phyloP scores from a whole-genome alignment of 2,113 vertebrate genomes.

The Vimba vimba region DNA sequence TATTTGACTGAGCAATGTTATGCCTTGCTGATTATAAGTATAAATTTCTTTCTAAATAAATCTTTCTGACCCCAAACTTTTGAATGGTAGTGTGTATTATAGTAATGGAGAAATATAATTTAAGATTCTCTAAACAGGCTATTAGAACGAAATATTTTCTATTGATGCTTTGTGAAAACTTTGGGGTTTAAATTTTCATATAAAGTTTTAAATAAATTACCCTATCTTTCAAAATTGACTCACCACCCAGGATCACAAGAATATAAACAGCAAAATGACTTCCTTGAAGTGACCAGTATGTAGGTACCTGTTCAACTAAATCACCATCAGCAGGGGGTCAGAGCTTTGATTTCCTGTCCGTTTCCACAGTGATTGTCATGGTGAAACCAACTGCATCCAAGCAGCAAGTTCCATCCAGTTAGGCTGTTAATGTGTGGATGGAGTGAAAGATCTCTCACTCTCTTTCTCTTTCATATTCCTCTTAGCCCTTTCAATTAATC shows the following conservation, averaged over 20 bases:
- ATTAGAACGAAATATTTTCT: too few species aligned
- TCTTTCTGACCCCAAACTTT: background rate
- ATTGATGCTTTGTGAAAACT: background rate
- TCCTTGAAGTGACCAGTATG: background rate
- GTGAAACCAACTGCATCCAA: constrained; percentile 61
- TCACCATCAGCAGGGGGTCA: constrained; percentile 23
- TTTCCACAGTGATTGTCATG: constrained; percentile 47
- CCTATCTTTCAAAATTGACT: background rate
- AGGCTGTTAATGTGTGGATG: constrained; percentile 25
- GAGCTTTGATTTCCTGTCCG: constrained; percentile 40
- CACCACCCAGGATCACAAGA: background rate
- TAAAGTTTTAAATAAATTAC: background rate
- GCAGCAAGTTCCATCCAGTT: constrained; percentile 46
- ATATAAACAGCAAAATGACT: background rate
- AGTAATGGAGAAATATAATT: background rate
- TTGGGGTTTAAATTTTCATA: background rate
- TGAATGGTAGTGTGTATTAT: background rate
- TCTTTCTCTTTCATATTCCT: constrained; percentile 35
- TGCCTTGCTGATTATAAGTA: background rate
- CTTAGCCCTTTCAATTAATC: constrained; percentile 15
- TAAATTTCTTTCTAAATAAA: background rate
- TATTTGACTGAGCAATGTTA: background rate
- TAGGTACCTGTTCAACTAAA: constrained; percentile 25
- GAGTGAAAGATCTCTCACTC: constrained; percentile 59
- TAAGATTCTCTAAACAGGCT: background rate